These are phyloP conservation scores for Pristionchus fissidentatus DNA, from an alignment of 2,888 invertebrate species.

Conservation along the genomic window DNA sequence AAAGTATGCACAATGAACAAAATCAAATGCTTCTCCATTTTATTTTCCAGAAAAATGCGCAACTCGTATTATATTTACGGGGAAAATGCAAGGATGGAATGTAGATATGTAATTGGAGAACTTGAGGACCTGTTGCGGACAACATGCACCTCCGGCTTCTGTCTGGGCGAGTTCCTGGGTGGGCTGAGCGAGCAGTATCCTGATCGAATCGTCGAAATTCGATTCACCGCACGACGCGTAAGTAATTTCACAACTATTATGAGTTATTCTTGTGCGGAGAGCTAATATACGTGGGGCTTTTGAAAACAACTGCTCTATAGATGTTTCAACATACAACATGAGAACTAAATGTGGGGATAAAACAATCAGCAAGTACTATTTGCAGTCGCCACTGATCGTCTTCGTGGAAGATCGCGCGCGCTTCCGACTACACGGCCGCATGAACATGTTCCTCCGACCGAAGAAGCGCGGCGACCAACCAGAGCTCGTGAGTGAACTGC, in stretches of 20 bases:
- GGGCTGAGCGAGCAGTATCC: slow-evolving; percentile 72
- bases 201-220: slow-evolving; percentile 67
- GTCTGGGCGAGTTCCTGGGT: slow-evolving; percentile 74
- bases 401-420: slow-evolving; percentile 72
- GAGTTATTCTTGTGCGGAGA: too few relatives aligned
- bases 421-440: slow-evolving; percentile 72
- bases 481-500: slow-evolving; percentile 60
- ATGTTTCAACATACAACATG: not conserved
- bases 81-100: too few relatives aligned
- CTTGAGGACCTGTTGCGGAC: slow-evolving; percentile 69
- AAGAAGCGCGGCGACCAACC: slow-evolving; percentile 62
- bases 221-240: slow-evolving; percentile 61
- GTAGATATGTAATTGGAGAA: not conserved
- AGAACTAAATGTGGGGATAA: not conserved
- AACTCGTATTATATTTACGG: not conserved
- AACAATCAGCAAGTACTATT: not conserved
- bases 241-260: not conserved
- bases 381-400: slow-evolving; percentile 70
- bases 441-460: slow-evolving; percentile 73
- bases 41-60: not conserved
- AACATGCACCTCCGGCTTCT: slow-evolving; percentile 70
- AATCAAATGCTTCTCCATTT: not conserved
- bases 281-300: not conserved
- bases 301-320: not conserved
- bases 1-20: slow-evolving; percentile 49